Evolutionary conservation across 1,140 invertebrate species (phyloP).

Genomic region (Listronotus oregonensis): DNA sequence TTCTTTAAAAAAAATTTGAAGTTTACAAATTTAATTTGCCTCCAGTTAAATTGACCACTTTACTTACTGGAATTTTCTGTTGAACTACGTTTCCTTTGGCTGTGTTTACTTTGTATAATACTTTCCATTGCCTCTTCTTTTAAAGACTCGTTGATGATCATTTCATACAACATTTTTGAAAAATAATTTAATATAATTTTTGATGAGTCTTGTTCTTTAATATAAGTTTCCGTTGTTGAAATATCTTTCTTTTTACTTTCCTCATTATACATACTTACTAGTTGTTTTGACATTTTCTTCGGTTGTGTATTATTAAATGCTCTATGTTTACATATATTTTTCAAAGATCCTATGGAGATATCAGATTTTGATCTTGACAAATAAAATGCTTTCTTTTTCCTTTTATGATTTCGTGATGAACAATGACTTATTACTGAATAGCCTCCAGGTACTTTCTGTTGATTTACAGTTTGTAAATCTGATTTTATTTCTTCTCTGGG

Average conservation of each 20-base stretch:
- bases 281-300: neutral
- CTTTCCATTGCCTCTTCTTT: neutral
- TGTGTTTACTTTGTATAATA: neutral
- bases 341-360: slow-evolving; percentile 9
- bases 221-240: neutral
- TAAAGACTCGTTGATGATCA: slow-evolving; percentile 7
- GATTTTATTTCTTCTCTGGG: neutral
- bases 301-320: neutral
- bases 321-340: neutral
- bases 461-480: too few relatives aligned
- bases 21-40: too few relatives aligned
- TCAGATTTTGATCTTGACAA: slow-evolving; percentile 21
- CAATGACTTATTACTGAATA: neutral
- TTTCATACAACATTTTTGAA: slow-evolving; percentile 19
- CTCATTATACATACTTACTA: neutral
- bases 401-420: slow-evolving; percentile 4
- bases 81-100: neutral
- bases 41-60: too few relatives aligned
- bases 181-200: slow-evolving; percentile 19
- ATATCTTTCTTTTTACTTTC: neutral
- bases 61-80: too few relatives aligned
- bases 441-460: too few relatives aligned
- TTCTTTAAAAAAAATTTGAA: too few relatives aligned
- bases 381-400: slow-evolving; percentile 23
- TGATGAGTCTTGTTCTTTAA: neutral